phyloP scores from a whole-genome alignment of 2,888 invertebrate genomes.

The Tenthredo livida region DNA sequence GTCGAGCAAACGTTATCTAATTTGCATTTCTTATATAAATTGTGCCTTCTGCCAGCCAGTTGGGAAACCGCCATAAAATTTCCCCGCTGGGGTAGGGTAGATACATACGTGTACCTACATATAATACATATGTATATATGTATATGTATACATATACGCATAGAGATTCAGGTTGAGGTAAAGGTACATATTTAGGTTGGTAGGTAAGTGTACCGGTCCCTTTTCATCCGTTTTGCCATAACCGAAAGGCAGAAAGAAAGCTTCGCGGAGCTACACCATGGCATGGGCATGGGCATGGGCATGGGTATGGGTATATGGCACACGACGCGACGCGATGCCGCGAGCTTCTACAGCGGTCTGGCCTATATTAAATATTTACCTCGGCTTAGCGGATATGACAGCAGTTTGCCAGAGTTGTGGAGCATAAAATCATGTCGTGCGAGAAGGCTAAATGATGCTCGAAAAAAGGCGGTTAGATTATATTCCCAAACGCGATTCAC shows the following conservation, averaged over 20 bases:
- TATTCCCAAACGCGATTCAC: slow-evolving; percentile 31
- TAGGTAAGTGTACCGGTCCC: slow-evolving; percentile 18
- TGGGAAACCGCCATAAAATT: slow-evolving; percentile 41
- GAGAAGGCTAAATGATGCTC: slow-evolving; percentile 49
- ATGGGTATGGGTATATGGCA: no score
- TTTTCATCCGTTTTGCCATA: slow-evolving; percentile 41
- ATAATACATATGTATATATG: not conserved
- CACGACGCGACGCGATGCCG: not conserved
- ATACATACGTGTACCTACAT: not conserved
- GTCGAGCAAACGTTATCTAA: slow-evolving; percentile 41
- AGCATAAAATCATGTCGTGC: slow-evolving; percentile 53
- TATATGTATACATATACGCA: not conserved
- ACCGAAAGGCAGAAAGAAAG: slow-evolving; percentile 25
- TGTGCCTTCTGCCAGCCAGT: slow-evolving; percentile 43
- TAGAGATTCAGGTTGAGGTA: not conserved
- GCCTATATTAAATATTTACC: slow-evolving; percentile 54
- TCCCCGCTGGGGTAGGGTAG: not conserved
- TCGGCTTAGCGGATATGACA: slow-evolving; percentile 51
- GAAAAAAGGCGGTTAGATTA: slow-evolving; percentile 43
- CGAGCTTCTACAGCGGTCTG: not conserved
- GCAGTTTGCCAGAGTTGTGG: slow-evolving; percentile 52
- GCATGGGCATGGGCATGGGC: no score
- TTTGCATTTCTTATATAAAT: slow-evolving; percentile 41
- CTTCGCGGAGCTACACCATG: not conserved
- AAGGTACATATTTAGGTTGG: slow-evolving; percentile 19